Evolutionary conservation across 2,888 invertebrate species (phyloP).

Genomic region (Rotaria socialis): DNA sequence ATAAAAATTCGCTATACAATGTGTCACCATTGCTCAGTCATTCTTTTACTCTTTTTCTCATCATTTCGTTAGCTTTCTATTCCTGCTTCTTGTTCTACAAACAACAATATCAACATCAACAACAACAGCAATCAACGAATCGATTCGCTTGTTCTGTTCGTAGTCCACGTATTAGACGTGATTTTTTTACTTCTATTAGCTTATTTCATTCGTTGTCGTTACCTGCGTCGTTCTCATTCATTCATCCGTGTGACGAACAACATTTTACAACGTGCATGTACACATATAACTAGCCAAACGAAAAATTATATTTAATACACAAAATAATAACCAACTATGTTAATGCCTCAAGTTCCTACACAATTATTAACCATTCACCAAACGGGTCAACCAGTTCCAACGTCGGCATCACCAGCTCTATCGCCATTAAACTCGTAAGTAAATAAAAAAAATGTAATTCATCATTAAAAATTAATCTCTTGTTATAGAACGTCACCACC

Average conservation of each 20-base stretch:
- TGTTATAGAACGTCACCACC: not conserved
- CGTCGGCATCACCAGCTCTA: not conserved
- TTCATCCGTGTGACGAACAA: conserved; percentile 29
- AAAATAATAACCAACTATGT: not conserved
- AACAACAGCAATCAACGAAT: not conserved
- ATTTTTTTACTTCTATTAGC: conserved; percentile 20
- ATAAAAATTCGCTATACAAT: conserved; percentile 6
- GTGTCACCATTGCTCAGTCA: conserved; percentile 29
- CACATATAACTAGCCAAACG: not conserved
- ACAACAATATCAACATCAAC: not conserved
- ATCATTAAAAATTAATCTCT: not conserved
- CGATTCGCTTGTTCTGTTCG: conserved; percentile 25
- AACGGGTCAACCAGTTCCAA: not conserved
- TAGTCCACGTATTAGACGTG: conserved; percentile 4
- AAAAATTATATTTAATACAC: not conserved
- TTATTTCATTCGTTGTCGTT: conserved; percentile 22
- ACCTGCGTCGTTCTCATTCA: conserved; percentile 23
- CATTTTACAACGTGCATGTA: conserved; percentile 18
- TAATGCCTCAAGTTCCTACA: not conserved
- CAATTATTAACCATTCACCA: not conserved
- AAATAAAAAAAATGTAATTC: not conserved
- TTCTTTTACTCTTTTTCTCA: conserved; percentile 29
- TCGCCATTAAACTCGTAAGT: conserved; percentile 10
- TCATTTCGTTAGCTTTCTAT: conserved; percentile 15
- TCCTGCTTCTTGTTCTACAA: not conserved